Percentiles rank a stretch among this genome's conserved stretches.
Conservation (phyloP, 2,113 vertebrate genomes). For the Willisornis vidua region DNA sequence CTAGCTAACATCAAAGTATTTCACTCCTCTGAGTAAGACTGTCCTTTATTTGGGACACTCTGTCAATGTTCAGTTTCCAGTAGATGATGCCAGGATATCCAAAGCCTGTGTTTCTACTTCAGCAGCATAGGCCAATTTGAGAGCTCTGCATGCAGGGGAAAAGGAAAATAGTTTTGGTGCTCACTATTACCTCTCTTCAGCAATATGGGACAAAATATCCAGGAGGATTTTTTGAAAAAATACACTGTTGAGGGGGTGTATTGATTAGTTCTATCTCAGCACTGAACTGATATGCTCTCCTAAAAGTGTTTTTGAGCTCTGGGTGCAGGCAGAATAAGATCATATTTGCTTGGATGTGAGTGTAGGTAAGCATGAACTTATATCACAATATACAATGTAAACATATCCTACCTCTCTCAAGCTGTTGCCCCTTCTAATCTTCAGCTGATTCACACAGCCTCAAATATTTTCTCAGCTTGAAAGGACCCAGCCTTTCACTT, state of each 20-base stretch:
- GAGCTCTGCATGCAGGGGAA: neutral
- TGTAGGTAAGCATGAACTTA: neutral
- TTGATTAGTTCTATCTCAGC: neutral
- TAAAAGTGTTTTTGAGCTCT: neutral
- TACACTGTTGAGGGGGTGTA: neutral
- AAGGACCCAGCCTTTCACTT: slow-evolving; percentile 6
- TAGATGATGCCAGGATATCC: neutral
- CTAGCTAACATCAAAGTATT: neutral
- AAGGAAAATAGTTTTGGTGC: neutral
- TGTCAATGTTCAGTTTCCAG: neutral
- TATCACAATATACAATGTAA: neutral
- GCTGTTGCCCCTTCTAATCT: neutral
- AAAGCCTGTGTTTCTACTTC: neutral
- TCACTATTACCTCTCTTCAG: neutral
- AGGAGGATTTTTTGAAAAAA: neutral
- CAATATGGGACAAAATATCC: neutral
- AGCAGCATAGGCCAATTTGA: neutral
- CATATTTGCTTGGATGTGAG: neutral
- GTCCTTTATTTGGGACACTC: neutral
- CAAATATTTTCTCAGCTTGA: slow-evolving; percentile 1
- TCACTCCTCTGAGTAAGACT: neutral
- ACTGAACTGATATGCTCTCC: neutral
- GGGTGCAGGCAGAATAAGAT: neutral
- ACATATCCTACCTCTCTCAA: neutral
- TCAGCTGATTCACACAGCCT: neutral